These are phyloP conservation scores for Pao palembangensis DNA, from an alignment of 2,113 vertebrate genomes.

Conservation along the genomic window DNA sequence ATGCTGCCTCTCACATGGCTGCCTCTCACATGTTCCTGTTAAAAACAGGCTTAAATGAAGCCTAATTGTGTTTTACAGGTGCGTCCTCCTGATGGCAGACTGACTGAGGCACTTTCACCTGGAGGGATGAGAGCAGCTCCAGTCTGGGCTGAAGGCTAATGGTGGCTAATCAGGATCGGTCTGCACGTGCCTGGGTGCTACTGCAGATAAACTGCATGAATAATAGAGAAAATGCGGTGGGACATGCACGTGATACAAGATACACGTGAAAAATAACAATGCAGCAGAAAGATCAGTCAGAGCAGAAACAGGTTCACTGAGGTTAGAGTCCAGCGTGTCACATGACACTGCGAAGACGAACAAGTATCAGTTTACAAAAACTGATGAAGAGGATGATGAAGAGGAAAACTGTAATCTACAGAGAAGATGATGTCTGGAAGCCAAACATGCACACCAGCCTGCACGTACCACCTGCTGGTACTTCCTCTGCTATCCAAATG, in stretches of 20 bases:
- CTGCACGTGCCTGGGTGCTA: constrained; percentile 1
- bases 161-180: constrained; percentile 29
- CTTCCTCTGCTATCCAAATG: neutral
- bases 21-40: constrained; percentile 33
- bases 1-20: constrained; percentile 50
- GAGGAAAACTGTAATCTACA: neutral
- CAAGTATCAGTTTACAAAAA: too few species aligned
- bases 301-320: too few species aligned
- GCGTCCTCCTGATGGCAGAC: constrained; percentile 1
- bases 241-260: constrained; percentile 1
- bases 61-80: neutral
- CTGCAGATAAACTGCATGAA: constrained; percentile 29
- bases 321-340: too few species aligned
- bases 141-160: constrained; percentile 24
- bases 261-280: neutral
- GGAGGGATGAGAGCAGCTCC: neutral
- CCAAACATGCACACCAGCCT: neutral
- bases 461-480: neutral
- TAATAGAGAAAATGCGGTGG: constrained; percentile 27
- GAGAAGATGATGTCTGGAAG: constrained; percentile 12
- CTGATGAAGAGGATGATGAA: neutral
- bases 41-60: constrained; percentile 7
- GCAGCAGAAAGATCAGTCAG: too few species aligned
- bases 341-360: too few species aligned
- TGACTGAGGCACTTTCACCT: neutral